A percentile compares a stretch with the other conserved stretches of the same genome.
phyloP scores from a whole-genome alignment of 2,797 vertebrate genomes.

The Lutjanus argentimaculatus region DNA sequence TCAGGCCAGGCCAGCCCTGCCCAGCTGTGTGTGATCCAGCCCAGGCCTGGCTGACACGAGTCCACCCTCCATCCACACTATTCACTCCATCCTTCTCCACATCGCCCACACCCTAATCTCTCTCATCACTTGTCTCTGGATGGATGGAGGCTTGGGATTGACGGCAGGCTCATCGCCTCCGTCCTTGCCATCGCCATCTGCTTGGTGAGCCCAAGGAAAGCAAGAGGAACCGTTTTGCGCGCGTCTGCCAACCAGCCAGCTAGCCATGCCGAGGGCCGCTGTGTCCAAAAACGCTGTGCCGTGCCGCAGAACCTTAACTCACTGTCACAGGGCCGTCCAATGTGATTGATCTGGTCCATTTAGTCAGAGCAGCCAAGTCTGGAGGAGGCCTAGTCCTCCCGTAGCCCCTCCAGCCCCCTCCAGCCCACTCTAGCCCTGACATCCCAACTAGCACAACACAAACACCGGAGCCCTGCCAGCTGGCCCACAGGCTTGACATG shows the following conservation, averaged over 20 bases:
- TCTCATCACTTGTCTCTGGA: conserved; percentile 77
- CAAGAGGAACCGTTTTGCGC: conserved; percentile 60
- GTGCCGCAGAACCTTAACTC: conserved; percentile 86
- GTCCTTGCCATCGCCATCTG: conserved; percentile 88
- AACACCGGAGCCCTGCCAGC: conserved; percentile 85
- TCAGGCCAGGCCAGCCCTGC: conserved; percentile 65
- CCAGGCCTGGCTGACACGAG: conserved; percentile 64
- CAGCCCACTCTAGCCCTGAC: conserved; percentile 76
- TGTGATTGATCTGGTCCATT: conserved; percentile 92
- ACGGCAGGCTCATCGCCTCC: conserved; percentile 76
- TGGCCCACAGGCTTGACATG: conserved; percentile 76
- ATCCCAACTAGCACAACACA: conserved; percentile 83
- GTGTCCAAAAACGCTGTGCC: conserved; percentile 83
- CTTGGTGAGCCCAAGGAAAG: conserved; percentile 83
- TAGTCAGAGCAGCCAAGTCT: conserved; percentile 86
- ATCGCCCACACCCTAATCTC: conserved; percentile 66
- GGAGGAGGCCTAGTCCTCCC: conserved; percentile 84
- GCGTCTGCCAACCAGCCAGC: conserved; percentile 78
- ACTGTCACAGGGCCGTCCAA: conserved; percentile 86
- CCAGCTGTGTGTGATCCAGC: conserved; percentile 72
- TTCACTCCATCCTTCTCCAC: conserved; percentile 63
- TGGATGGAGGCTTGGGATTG: conserved; percentile 77
- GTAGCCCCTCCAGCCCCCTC: conserved; percentile 76
- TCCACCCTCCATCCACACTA: conserved; percentile 60
- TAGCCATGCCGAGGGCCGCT: conserved; percentile 74